Evolutionary conservation across 2,113 vertebrate species (phyloP).

Genomic region (Calidris pugnax): DNA sequence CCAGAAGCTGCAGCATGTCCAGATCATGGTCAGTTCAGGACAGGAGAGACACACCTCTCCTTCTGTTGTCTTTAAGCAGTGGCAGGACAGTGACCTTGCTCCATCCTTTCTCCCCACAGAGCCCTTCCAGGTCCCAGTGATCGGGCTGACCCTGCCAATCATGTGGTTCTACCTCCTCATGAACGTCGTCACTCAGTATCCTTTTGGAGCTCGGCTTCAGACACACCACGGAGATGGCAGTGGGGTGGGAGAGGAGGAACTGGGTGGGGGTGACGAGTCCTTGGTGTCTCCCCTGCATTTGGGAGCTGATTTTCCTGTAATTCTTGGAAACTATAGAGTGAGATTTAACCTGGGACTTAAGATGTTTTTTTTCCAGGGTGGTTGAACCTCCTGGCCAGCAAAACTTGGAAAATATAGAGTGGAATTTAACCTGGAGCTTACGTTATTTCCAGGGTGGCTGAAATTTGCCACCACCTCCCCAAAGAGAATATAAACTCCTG

Average conservation of each 20-base stretch:
- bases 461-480: background rate
- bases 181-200: slow-evolving; percentile 98
- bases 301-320: background rate
- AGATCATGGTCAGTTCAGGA: accelerated
- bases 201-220: slow-evolving; percentile 54
- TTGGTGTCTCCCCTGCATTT: background rate
- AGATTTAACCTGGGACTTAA: background rate
- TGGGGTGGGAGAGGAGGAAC: background rate
- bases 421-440: background rate
- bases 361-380: background rate
- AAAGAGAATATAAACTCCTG: background rate
- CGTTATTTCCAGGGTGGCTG: background rate
- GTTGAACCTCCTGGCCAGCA: background rate
- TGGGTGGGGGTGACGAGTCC: accelerated
- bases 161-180: slow-evolving; percentile 96
- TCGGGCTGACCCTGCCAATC: slow-evolving; percentile 81
- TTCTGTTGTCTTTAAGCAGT: background rate
- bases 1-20: background rate
- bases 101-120: slow-evolving; percentile 71
- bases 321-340: background rate
- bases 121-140: slow-evolving; percentile 77
- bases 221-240: accelerated
- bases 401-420: background rate
- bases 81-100: background rate
- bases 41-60: background rate